Evolutionary conservation across 2,797 vertebrate genomes (phyloP).

Genomic region (Anolis apletophallus): DNA sequence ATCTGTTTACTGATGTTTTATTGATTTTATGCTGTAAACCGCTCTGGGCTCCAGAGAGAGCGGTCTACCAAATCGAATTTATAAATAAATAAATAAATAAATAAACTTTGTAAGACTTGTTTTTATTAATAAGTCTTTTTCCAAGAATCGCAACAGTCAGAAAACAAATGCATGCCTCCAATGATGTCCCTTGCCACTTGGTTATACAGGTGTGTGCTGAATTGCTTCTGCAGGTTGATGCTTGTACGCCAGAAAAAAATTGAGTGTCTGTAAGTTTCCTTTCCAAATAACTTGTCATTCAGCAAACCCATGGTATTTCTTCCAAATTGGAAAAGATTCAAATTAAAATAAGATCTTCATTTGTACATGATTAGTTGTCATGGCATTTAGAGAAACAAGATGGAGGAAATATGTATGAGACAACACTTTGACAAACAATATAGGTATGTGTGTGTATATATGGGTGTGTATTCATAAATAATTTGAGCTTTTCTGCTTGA

Average conservation of each 20-base stretch:
- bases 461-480: neutral
- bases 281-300: neutral
- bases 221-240: neutral
- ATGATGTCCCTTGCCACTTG: neutral
- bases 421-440: no score
- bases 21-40: no score
- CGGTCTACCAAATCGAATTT: no score
- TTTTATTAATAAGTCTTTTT: neutral
- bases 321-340: slow-evolving; percentile 20
- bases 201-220: neutral
- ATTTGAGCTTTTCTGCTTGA: neutral
- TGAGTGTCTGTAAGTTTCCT: neutral
- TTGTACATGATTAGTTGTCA: slow-evolving; percentile 12
- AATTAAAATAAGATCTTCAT: neutral
- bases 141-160: neutral
- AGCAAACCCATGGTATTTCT: neutral
- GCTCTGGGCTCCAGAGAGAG: no score
- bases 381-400: neutral
- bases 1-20: no score
- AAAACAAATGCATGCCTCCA: neutral
- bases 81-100: no score
- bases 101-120: neutral
- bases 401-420: neutral
- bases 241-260: neutral
- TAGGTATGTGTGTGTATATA: no score